A percentile compares a stretch with the other conserved stretches of the same genome.
phyloP scores from a whole-genome alignment of 2,113 vertebrate genomes.

The Sciurus niger region DNA sequence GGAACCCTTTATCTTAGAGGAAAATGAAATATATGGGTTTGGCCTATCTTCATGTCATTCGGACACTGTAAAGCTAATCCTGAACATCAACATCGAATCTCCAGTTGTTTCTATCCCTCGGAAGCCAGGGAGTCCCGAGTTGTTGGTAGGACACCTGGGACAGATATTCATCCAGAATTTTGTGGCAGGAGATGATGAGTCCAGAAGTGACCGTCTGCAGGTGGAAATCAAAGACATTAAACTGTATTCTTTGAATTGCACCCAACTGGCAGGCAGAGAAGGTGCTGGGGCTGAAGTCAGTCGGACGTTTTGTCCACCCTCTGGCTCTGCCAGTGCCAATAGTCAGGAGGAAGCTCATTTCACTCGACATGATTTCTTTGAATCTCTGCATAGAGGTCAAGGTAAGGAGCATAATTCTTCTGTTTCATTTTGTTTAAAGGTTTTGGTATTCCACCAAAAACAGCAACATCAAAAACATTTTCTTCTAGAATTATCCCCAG shows the following conservation, averaged over 20 bases:
- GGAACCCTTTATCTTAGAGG: slow-evolving; percentile 89
- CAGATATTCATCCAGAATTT: slow-evolving; percentile 97
- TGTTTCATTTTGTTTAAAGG: not conserved
- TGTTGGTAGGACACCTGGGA: slow-evolving; percentile 96
- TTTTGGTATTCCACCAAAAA: slow-evolving; percentile 18
- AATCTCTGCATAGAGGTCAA: slow-evolving; percentile 94
- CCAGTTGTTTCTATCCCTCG: slow-evolving; percentile 97
- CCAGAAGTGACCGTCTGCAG: slow-evolving; percentile 93
- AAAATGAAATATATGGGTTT: slow-evolving; percentile 87
- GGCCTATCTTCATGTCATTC: slow-evolving; percentile 72
- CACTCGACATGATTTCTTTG: slow-evolving; percentile 97
- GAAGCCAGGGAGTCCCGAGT: slow-evolving; percentile 95
- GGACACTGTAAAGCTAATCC: slow-evolving; percentile 94
- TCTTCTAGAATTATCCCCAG: slow-evolving; percentile 37
- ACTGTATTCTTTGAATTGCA: slow-evolving; percentile 96
- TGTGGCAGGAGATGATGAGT: slow-evolving; percentile 92
- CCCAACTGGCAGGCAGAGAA: slow-evolving; percentile 89
- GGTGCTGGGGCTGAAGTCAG: slow-evolving; percentile 73
- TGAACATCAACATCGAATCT: slow-evolving; percentile 96
- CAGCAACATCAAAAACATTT: not conserved
- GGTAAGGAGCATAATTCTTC: slow-evolving; percentile 88
- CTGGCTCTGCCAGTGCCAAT: slow-evolving; percentile 80
- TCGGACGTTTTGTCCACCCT: slow-evolving; percentile 56
- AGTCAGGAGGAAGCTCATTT: slow-evolving; percentile 94
- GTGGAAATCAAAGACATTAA: slow-evolving; percentile 97